phyloP scores from a whole-genome alignment of 2,888 invertebrate genomes.

The Zonitis immaculata region DNA sequence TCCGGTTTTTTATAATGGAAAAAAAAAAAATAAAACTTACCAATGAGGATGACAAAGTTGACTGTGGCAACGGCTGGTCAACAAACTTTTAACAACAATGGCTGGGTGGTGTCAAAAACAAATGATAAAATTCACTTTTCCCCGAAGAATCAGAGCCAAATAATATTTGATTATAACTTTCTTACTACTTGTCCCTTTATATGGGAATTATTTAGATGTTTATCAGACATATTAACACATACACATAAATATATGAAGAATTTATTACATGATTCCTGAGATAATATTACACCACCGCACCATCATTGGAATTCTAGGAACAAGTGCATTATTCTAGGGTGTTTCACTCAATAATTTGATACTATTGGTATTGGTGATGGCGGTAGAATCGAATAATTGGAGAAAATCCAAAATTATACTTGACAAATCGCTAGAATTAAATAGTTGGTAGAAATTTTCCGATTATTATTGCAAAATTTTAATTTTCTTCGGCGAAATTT shows the following conservation, averaged over 20 bases:
- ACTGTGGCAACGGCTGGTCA: background rate
- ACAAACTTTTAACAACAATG: background rate
- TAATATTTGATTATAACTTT: no score
- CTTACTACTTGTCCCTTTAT: background rate
- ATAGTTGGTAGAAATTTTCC: no score
- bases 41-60: background rate
- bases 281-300: background rate
- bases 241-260: background rate
- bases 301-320: background rate
- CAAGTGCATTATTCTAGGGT: background rate
- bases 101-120: background rate
- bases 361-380: background rate
- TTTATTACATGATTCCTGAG: background rate
- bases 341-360: background rate
- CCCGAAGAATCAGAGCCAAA: no score
- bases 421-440: no score
- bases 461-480: no score
- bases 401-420: no score
- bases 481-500: no score
- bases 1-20: background rate
- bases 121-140: background rate
- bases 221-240: background rate
- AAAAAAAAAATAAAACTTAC: background rate
- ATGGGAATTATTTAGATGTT: background rate
- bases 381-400: background rate